phyloP scores from a whole-genome alignment of 2,797 vertebrate genomes.

The Okamejei kenojei region DNA sequence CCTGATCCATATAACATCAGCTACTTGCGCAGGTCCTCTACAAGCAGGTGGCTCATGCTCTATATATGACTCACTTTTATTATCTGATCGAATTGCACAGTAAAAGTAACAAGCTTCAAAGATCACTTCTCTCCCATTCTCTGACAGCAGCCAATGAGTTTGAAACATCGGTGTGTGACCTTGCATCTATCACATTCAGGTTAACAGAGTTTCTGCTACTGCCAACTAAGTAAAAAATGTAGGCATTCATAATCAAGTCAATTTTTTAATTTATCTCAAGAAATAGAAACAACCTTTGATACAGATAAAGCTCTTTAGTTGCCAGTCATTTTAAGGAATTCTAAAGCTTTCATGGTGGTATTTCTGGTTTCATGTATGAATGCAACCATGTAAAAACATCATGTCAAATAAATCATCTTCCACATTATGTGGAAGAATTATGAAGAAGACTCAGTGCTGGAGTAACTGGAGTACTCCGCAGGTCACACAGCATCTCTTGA shows the following conservation, averaged over 20 bases:
- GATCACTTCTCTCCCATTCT: neutral
- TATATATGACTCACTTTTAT: conserved; percentile 9
- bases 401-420: neutral
- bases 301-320: too few species aligned
- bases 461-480: too few species aligned
- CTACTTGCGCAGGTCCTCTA: neutral
- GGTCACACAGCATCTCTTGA: too few species aligned
- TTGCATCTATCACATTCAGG: neutral
- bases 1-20: neutral
- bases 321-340: neutral
- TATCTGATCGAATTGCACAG: neutral
- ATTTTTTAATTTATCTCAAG: neutral
- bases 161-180: neutral
- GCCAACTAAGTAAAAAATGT: neutral
- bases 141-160: neutral
- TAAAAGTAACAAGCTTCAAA: neutral
- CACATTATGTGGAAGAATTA: neutral
- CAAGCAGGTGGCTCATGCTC: neutral
- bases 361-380: neutral
- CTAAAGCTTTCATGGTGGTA: neutral
- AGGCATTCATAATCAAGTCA: neutral
- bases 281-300: neutral
- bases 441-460: too few species aligned
- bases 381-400: neutral
- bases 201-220: neutral